Evolutionary conservation across 2,797 vertebrate genomes (phyloP).

Genomic region (Sparus aurata): DNA sequence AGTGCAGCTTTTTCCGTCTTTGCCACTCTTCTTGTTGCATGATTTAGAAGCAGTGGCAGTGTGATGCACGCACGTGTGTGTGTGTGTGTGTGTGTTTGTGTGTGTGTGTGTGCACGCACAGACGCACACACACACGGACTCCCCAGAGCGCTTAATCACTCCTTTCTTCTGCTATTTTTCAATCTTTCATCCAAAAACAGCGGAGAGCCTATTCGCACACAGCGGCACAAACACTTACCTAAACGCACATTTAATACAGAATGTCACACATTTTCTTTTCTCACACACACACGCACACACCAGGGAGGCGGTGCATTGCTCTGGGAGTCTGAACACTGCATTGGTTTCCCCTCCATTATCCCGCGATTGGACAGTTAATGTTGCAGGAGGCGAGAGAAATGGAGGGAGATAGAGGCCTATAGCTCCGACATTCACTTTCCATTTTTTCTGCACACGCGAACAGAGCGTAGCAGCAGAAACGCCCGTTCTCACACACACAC

Average conservation of each 20-base stretch:
- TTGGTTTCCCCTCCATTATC: slow-evolving; percentile 75
- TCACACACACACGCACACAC: slow-evolving; percentile 6
- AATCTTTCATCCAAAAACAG: slow-evolving; percentile 47
- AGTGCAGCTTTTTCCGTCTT: slow-evolving; percentile 68
- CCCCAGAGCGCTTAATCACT: slow-evolving; percentile 58
- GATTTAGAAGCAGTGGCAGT: slow-evolving; percentile 68
- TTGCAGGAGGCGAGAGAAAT: slow-evolving; percentile 67
- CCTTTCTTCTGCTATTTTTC: slow-evolving; percentile 52
- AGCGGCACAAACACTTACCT: slow-evolving; percentile 49
- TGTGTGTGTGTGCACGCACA: slow-evolving; percentile 32
- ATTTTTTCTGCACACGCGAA: slow-evolving; percentile 47
- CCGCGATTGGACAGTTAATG: slow-evolving; percentile 75
- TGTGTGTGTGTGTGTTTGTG: slow-evolving; percentile 22
- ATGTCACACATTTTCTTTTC: slow-evolving; percentile 18
- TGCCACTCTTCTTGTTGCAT: slow-evolving; percentile 69
- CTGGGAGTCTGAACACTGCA: slow-evolving; percentile 54
- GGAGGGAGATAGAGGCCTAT: slow-evolving; percentile 52
- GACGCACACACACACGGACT: slow-evolving; percentile 41
- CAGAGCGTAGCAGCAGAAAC: neutral
- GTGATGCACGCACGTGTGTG: slow-evolving; percentile 48
- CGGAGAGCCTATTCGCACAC: slow-evolving; percentile 42
- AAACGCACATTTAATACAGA: slow-evolving; percentile 51
- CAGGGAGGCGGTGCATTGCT: slow-evolving; percentile 33
- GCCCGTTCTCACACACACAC: slow-evolving; percentile 9
- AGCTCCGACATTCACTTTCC: slow-evolving; percentile 57